phyloP scores from a whole-genome alignment of 2,797 vertebrate genomes.

The Chrysolophus pictus region DNA sequence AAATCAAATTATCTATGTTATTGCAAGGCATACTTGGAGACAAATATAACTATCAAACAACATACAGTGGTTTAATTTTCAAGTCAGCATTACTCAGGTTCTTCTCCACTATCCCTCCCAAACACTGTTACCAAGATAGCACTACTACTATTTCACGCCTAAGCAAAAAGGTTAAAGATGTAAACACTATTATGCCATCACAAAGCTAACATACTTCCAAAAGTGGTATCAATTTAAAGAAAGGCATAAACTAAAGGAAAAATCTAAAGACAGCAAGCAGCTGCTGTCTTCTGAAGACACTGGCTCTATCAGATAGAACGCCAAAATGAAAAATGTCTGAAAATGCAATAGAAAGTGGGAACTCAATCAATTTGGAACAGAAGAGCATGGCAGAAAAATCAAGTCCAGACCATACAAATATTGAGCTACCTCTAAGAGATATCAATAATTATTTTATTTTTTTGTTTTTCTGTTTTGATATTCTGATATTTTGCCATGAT shows the following conservation, averaged over 20 bases:
- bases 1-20: slow-evolving; percentile 52
- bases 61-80: background rate
- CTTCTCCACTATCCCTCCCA: background rate
- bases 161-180: background rate
- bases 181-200: background rate
- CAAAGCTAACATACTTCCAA: background rate
- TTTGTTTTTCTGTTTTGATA: background rate
- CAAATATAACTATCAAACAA: slow-evolving; percentile 3
- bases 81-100: background rate
- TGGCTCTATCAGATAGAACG: background rate
- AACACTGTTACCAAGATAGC: background rate
- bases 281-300: background rate
- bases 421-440: background rate
- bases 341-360: background rate
- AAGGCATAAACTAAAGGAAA: background rate
- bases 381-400: background rate
- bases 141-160: background rate
- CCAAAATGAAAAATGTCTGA: background rate
- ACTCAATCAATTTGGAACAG: background rate
- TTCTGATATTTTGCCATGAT: background rate
- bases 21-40: background rate
- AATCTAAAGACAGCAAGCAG: background rate
- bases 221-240: background rate
- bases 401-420: background rate
- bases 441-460: background rate